Percentiles rank a stretch among this genome's conserved stretches.
Evolutionary conservation across 1,140 invertebrate species (phyloP).

Genomic region (Linepithema humile): DNA sequence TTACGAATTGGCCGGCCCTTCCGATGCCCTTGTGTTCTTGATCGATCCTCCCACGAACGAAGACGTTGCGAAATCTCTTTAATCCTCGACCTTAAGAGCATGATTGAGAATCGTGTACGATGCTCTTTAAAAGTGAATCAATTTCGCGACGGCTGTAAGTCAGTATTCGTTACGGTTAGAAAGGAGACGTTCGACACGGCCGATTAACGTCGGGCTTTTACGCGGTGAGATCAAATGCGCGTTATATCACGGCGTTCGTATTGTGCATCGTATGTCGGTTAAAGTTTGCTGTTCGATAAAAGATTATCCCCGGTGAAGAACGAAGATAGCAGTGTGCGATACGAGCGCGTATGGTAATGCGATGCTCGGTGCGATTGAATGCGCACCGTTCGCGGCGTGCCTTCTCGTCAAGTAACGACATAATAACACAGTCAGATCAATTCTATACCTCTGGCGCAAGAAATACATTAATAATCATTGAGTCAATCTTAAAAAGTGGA

Average conservation of each 20-base stretch:
- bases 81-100: slow-evolving; percentile 21
- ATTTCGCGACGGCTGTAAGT: slow-evolving; percentile 56
- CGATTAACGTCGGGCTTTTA: slow-evolving; percentile 51
- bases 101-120: slow-evolving; percentile 29
- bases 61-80: slow-evolving; percentile 41
- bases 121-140: slow-evolving; percentile 51
- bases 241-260: slow-evolving; percentile 18
- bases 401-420: not conserved
- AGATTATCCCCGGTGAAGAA: slow-evolving; percentile 22
- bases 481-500: not conserved
- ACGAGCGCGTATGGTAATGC: not conserved
- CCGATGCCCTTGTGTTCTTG: not conserved
- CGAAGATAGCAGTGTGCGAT: not conserved
- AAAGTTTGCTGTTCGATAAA: slow-evolving; percentile 24
- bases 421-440: slow-evolving; percentile 16
- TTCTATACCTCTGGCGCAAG: not conserved
- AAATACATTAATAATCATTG: slow-evolving; percentile 42
- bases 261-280: slow-evolving; percentile 8
- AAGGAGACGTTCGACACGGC: slow-evolving; percentile 17
- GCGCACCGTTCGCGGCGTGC: not conserved
- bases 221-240: slow-evolving; percentile 59
- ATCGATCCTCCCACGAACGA: slow-evolving; percentile 32
- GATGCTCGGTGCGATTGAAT: not conserved
- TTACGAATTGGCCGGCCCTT: not conserved
- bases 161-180: slow-evolving; percentile 6